These are phyloP conservation scores for Hemaris fuciformis DNA, from an alignment of 2,888 invertebrate species.

Conservation along the genomic window DNA sequence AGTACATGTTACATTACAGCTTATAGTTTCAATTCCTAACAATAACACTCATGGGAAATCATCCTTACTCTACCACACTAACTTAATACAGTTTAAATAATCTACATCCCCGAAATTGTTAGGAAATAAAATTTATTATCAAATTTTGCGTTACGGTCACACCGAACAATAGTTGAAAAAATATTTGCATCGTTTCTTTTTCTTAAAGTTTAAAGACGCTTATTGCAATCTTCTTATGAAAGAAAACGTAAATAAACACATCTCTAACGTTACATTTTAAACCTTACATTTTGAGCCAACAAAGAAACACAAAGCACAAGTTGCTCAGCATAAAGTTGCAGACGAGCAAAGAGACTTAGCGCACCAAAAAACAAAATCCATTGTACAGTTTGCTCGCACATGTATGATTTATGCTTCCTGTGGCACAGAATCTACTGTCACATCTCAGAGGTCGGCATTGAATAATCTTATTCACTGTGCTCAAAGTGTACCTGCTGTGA, in stretches of 20 bases:
- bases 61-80: no score
- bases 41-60: no score
- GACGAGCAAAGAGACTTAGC: background rate
- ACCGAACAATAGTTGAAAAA: no score
- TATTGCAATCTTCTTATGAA: no score
- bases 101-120: no score
- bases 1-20: no score
- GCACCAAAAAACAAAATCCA: background rate
- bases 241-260: background rate
- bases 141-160: no score
- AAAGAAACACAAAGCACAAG: conserved; percentile 1
- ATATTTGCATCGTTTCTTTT: no score
- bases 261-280: background rate
- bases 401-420: background rate
- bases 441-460: conserved; percentile 3
- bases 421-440: background rate
- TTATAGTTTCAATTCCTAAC: no score
- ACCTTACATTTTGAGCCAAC: background rate
- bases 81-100: no score
- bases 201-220: no score
- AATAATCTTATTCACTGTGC: conserved; percentile 18
- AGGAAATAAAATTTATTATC: no score
- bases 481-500: conserved; percentile 14
- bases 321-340: background rate
- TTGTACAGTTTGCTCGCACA: background rate